A percentile compares a stretch with the other conserved stretches of the same genome.
Conservation (phyloP, 2,797 vertebrate genomes). For the Hozukius guyotensis region DNA sequence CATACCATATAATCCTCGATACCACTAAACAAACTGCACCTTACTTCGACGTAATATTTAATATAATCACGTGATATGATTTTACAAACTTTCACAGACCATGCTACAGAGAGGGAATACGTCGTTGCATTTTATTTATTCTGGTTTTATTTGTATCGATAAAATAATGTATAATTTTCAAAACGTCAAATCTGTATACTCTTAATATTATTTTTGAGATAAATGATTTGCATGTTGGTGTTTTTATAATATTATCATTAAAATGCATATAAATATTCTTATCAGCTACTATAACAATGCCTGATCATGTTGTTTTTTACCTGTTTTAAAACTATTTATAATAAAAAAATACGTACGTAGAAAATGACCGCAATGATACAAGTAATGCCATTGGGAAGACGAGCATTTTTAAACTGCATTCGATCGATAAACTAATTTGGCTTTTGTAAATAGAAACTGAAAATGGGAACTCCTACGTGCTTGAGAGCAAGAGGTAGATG, state of each 20-base stretch:
- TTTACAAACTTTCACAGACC: neutral
- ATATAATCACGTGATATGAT: neutral
- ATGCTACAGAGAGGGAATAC: neutral
- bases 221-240: neutral
- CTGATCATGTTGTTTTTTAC: neutral
- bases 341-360: neutral
- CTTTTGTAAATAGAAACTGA: conserved; percentile 3
- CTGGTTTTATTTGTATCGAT: neutral
- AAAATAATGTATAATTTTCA: neutral
- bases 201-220: neutral
- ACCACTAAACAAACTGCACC: neutral
- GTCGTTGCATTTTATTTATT: neutral
- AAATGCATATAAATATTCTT: neutral
- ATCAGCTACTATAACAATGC: neutral
- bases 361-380: neutral
- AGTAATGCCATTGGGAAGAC: neutral
- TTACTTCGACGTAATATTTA: neutral
- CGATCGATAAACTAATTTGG: neutral
- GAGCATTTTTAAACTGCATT: neutral
- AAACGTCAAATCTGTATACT: neutral
- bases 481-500: neutral
- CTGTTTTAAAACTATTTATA: neutral
- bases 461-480: neutral
- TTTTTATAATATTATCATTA: neutral
- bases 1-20: neutral